Conservation (phyloP, 2,113 vertebrate species). For the Psilopogon haemacephalus region DNA sequence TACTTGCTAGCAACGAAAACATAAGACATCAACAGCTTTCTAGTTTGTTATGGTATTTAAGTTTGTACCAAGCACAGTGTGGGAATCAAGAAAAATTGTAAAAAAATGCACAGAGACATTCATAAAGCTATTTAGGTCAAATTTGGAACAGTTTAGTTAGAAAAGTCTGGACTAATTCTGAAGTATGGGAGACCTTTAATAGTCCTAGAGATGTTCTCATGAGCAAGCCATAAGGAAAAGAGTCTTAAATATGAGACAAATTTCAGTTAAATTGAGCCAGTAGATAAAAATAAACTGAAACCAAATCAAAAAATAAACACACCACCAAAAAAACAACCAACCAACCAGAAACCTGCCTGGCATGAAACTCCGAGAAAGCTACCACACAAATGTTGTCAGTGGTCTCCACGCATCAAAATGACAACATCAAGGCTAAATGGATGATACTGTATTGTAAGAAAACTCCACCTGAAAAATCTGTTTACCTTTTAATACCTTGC, state of each 20-base stretch:
- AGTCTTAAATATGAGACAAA: constrained; percentile 3
- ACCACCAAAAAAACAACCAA: neutral
- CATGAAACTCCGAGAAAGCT: neutral
- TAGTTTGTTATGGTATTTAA: neutral
- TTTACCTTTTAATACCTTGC: neutral
- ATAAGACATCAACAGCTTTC: constrained; percentile 32
- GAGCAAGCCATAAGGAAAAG: constrained; percentile 23
- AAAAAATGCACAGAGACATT: neutral
- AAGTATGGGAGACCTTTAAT: constrained; percentile 26
- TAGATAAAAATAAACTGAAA: neutral
- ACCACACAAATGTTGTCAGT: neutral
- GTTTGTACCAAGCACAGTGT: neutral
- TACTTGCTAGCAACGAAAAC: constrained; percentile 10
- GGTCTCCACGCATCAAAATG: neutral
- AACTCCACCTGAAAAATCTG: neutral
- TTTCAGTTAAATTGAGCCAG: constrained; percentile 4
- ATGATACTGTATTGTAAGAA: neutral
- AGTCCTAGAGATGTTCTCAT: neutral
- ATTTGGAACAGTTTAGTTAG: neutral
- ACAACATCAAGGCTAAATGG: neutral
- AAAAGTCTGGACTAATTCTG: constrained; percentile 24
- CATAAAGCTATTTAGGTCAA: neutral
- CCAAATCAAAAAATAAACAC: neutral
- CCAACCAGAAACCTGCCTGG: neutral
- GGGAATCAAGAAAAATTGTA: neutral